Percentiles rank a stretch among this genome's conserved stretches.
phyloP scores from a whole-genome alignment of 2,113 vertebrate genomes.

The Atlantisia rogersi region DNA sequence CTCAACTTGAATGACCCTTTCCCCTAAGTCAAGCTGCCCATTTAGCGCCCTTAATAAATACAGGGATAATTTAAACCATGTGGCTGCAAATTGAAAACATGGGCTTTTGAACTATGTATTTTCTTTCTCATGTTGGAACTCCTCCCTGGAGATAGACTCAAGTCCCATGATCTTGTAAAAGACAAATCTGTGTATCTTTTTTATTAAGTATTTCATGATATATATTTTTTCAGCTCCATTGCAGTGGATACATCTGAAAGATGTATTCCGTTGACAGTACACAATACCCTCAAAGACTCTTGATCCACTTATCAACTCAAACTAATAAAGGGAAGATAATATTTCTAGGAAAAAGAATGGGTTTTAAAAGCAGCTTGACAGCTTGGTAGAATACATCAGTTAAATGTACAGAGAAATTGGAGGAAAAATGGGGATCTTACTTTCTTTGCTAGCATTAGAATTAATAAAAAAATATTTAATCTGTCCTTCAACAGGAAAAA shows the following conservation, averaged over 20 bases:
- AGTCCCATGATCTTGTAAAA: constrained; percentile 85
- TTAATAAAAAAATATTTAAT: constrained; percentile 60
- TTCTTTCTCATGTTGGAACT: constrained; percentile 89
- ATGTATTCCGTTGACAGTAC: constrained; percentile 45
- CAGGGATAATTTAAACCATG: constrained; percentile 92
- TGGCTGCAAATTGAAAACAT: constrained; percentile 91
- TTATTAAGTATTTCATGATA: constrained; percentile 76
- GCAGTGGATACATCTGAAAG: constrained; percentile 57
- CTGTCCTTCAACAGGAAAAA: constrained; percentile 52
- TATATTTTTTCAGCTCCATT: constrained; percentile 56
- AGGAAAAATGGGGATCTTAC: constrained; percentile 27
- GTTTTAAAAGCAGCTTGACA: constrained; percentile 57
- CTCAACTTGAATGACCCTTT: constrained; percentile 80
- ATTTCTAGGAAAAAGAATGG: constrained; percentile 60
- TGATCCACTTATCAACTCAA: constrained; percentile 73
- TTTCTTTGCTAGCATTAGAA: constrained; percentile 60
- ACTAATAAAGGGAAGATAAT: constrained; percentile 67
- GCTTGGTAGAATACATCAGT: constrained; percentile 44
- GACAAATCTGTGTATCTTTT: constrained; percentile 76
- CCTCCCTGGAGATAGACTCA: constrained; percentile 87
- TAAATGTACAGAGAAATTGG: constrained; percentile 10
- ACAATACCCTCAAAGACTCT: constrained; percentile 41
- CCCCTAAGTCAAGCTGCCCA: constrained; percentile 77
- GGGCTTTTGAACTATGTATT: constrained; percentile 88
- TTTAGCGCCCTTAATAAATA: constrained; percentile 90